Base-by-base conservation (phyloP, 1,140 invertebrate genomes). In the Stegodyphus mimosarum region DNA sequence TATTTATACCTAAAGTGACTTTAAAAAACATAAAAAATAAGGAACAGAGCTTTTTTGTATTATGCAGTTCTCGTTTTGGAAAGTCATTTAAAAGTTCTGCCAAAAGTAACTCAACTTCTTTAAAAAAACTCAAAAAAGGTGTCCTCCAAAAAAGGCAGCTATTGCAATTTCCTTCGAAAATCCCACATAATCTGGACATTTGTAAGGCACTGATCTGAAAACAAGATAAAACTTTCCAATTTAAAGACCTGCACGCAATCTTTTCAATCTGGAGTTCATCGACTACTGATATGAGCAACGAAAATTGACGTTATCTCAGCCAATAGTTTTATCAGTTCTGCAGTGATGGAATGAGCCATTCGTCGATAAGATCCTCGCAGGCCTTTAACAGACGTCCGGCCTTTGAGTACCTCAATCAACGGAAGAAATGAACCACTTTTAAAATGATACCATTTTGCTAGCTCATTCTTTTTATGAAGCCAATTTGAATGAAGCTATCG, bases 291-390 rank as follows among this genome's bases (percentile, higher is more conserved):
- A 69, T 10, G 10, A 48, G 67, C 67, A 18, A 11, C 13, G 18
- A 17, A 48, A 48, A 48, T 69, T 13, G 67, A 69, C 67, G 49
- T 69, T 48, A 69, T 69, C 67, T 69, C 67, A 7, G 49, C 67
- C 33, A 69, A 69, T 69, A 69, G 67, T 69, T 69, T 69, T 49
- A 69, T 69, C 67, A 69, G 11, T 69, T 17, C 5, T 69, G 67
- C 49, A 33, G 33, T 33, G 33, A 13, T 69, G 49, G 49, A 48
- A 48, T 48, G 4, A 13, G 49, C 49, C 67, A 69, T 69, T 69
- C 18, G 18, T 48, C 18, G 13, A 10, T 0, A 33, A 13, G 7
- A 49, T 18, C 67, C 13, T 17, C 49, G 18, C 18, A 7, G 18
- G 18, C 67, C 67, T 69, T 33, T 69, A 69, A 69, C 33, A 18